Evolutionary conservation across 1,140 invertebrate species (phyloP).

Genomic region (Coptotermes formosanus): DNA sequence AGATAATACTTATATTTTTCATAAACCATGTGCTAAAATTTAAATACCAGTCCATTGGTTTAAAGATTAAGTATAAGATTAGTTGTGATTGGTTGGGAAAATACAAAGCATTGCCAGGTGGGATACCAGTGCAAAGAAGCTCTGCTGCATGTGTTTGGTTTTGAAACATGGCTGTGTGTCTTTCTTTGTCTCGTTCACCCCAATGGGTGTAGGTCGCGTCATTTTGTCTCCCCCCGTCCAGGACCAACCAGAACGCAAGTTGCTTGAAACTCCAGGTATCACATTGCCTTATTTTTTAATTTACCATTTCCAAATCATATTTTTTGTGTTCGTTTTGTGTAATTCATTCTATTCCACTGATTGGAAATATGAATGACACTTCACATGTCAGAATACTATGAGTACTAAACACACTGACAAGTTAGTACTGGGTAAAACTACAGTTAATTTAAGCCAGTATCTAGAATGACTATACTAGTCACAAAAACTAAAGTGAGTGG

Average conservation of each 20-base stretch:
- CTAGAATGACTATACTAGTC: too few species aligned
- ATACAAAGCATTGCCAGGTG: background rate
- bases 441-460: too few species aligned
- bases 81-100: background rate
- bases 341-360: background rate
- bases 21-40: too few species aligned
- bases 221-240: slow-evolving; percentile 1
- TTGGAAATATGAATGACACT: too few species aligned
- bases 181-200: slow-evolving; percentile 10
- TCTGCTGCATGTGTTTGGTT: slow-evolving; percentile 11
- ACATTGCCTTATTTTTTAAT: background rate
- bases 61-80: too few species aligned
- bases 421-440: too few species aligned
- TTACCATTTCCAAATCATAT: background rate
- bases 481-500: too few species aligned
- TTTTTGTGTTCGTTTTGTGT: background rate
- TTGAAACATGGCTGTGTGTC: slow-evolving; percentile 11
- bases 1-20: too few species aligned
- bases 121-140: background rate
- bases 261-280: slow-evolving; percentile 15
- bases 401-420: too few species aligned
- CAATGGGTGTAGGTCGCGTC: slow-evolving; percentile 9
- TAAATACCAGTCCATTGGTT: too few species aligned
- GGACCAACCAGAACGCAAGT: background rate
- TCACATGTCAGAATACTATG: too few species aligned